phyloP scores from a whole-genome alignment of 2,113 vertebrate species.

The Colius striatus region DNA sequence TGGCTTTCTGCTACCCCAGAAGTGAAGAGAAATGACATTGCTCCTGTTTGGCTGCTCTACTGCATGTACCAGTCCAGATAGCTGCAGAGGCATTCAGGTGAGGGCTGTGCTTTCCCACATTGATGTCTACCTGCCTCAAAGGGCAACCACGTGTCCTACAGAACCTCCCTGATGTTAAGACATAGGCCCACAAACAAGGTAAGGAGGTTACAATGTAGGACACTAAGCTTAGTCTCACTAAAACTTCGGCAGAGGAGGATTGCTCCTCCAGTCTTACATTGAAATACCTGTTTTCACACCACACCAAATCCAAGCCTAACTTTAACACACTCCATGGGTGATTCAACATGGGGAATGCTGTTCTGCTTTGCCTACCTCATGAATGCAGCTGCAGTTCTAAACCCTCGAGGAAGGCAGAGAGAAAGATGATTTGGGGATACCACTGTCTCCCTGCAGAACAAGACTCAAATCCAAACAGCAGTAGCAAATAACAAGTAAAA shows the following conservation, averaged over 20 bases:
- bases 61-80: neutral
- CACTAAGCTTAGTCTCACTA: neutral
- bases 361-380: neutral
- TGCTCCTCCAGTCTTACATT: neutral
- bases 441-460: neutral
- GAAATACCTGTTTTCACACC: neutral
- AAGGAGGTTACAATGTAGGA: neutral
- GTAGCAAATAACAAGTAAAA: neutral
- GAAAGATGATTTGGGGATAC: neutral
- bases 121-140: fast-evolving
- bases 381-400: neutral
- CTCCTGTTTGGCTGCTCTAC: neutral
- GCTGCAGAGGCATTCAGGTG: neutral
- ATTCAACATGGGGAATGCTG: neutral
- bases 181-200: neutral
- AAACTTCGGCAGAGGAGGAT: neutral
- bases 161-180: neutral
- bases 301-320: neutral
- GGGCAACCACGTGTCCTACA: neutral
- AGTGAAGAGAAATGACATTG: neutral
- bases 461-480: neutral
- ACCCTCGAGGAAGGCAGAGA: neutral
- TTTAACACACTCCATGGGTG: neutral
- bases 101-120: neutral
- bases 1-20: neutral